These are phyloP conservation scores for Tragelaphus buxtoni DNA, from an alignment of 2,113 vertebrate genomes.

Conservation along the genomic window DNA sequence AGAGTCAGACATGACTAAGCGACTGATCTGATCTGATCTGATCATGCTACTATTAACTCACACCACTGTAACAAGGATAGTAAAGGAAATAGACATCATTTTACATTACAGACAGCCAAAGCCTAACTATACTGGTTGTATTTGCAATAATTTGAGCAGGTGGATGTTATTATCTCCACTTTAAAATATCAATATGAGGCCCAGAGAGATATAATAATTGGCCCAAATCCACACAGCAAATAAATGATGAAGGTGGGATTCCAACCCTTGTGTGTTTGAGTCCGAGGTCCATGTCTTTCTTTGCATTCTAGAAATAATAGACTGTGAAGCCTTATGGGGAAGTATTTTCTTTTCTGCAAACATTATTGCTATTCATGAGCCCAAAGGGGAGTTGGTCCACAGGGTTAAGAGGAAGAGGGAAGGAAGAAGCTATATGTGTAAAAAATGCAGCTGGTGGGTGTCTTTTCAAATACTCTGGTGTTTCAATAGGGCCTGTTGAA, in stretches of 20 bases:
- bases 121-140: neutral
- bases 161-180: neutral
- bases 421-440: slow-evolving; percentile 29
- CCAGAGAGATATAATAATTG: slow-evolving; percentile 24
- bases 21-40: no score
- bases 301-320: slow-evolving; percentile 32
- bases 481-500: slow-evolving; percentile 70
- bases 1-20: no score
- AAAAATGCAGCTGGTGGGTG: slow-evolving; percentile 38
- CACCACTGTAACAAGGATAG: neutral
- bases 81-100: neutral
- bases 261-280: neutral
- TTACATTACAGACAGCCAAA: neutral
- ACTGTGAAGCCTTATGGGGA: neutral
- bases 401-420: neutral
- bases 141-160: neutral
- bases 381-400: neutral
- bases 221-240: slow-evolving; percentile 12
- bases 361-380: slow-evolving; percentile 42
- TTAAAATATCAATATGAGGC: slow-evolving; percentile 12
- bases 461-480: slow-evolving; percentile 55
- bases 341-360: slow-evolving; percentile 20
- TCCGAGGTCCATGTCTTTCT: neutral
- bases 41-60: neutral
- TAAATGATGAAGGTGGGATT: neutral